Conservation (phyloP, 2,888 invertebrate genomes). For the Saturnia pavonia region DNA sequence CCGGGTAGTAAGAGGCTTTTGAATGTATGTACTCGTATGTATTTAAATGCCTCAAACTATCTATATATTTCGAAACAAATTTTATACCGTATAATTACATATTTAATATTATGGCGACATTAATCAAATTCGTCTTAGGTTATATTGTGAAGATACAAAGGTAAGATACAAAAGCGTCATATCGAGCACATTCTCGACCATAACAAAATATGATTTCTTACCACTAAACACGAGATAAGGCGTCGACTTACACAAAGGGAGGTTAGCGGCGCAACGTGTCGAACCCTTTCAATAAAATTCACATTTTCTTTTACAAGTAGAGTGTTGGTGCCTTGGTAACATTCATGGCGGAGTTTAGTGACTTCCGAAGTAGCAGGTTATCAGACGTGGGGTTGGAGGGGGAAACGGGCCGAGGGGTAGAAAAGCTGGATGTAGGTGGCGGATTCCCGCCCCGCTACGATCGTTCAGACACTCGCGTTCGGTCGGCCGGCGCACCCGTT, state of each 20-base stretch:
- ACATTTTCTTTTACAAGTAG: slow-evolving; percentile 72
- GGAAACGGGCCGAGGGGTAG: slow-evolving; percentile 47
- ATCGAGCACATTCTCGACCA: slow-evolving; percentile 36
- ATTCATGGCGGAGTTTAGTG: slow-evolving; percentile 78
- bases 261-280: slow-evolving; percentile 54
- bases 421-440: slow-evolving; percentile 71
- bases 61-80: not conserved
- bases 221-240: slow-evolving; percentile 58
- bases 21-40: too few species aligned
- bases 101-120: not conserved
- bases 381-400: slow-evolving; percentile 60
- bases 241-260: slow-evolving; percentile 66
- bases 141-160: not conserved
- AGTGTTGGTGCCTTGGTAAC: slow-evolving; percentile 69
- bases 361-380: slow-evolving; percentile 82
- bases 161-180: not conserved
- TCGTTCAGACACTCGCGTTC: slow-evolving; percentile 58
- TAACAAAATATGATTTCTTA: slow-evolving; percentile 53
- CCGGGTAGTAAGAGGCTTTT: not conserved
- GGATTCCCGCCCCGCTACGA: slow-evolving; percentile 53
- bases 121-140: not conserved
- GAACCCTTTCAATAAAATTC: slow-evolving; percentile 76
- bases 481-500: slow-evolving; percentile 61
- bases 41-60: not conserved
- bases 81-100: not conserved